These are phyloP conservation scores for Lottia gigantea DNA, from an alignment of 2,888 invertebrate species.

Conservation along the genomic window DNA sequence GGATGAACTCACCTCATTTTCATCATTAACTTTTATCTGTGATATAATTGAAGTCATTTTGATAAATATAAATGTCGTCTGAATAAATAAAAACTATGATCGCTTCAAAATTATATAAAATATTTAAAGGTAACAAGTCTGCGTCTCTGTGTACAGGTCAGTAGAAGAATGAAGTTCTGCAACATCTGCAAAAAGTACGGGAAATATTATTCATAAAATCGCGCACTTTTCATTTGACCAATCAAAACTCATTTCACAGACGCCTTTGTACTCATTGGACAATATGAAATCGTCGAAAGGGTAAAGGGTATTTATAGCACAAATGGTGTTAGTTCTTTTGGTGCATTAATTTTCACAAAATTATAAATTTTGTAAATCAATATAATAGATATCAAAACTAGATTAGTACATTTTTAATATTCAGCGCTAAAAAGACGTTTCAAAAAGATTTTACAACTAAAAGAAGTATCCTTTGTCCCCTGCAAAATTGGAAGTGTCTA, in stretches of 20 bases:
- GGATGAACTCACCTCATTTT: constrained; percentile 51
- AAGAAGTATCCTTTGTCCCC: too few relatives aligned
- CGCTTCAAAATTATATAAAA: neutral
- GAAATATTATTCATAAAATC: constrained; percentile 33
- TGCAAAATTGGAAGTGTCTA: neutral
- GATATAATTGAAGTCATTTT: constrained; percentile 39
- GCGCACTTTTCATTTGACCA: constrained; percentile 29
- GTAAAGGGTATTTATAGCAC: constrained; percentile 15
- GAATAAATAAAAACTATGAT: neutral
- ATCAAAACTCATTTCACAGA: constrained; percentile 19
- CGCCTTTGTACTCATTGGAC: constrained; percentile 21
- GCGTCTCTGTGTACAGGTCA: too few relatives aligned
- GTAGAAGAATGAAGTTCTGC: too few relatives aligned
- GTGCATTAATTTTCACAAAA: too few relatives aligned
- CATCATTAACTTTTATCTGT: constrained; percentile 48
- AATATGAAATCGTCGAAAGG: constrained; percentile 24
- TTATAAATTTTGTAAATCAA: too few relatives aligned
- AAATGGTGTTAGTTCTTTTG: too few relatives aligned
- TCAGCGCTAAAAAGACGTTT: too few relatives aligned
- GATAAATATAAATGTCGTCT: constrained; percentile 16
- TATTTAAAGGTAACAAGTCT: constrained; percentile 1
- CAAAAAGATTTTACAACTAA: too few relatives aligned
- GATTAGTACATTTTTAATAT: too few relatives aligned
- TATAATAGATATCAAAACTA: too few relatives aligned
- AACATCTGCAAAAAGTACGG: constrained; percentile 23